Percentiles rank a stretch among this genome's conserved stretches.
phyloP scores from a whole-genome alignment of 1,140 invertebrate species.

The honey bee (Apis mellifera) region Amel_HAv3.1 CM009942.2:5361501-5362000 shows the following conservation, averaged over 20 bases:
- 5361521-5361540: slow-evolving; percentile 55
- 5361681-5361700: slow-evolving; percentile 2
- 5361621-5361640: slow-evolving; percentile 62
- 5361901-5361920: background rate
- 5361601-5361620: slow-evolving; percentile 77
- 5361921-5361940: background rate
- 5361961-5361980: no score
- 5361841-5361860: background rate
- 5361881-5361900: background rate
- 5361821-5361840: slow-evolving; percentile 16
- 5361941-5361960: no score
- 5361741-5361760: background rate
- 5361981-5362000: no score
- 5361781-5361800: background rate
- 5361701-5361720: slow-evolving; percentile 32
- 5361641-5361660: slow-evolving; percentile 40
- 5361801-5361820: background rate
- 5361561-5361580: slow-evolving; percentile 80
- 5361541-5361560: slow-evolving; percentile 71
- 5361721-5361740: background rate
- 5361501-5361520: slow-evolving; percentile 42
- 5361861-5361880: no score
- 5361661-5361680: no score
- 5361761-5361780: background rate
- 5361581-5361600: slow-evolving; percentile 77